Conservation (phyloP, 2,888 invertebrate species). For the Amblyteles armatorius region DNA sequence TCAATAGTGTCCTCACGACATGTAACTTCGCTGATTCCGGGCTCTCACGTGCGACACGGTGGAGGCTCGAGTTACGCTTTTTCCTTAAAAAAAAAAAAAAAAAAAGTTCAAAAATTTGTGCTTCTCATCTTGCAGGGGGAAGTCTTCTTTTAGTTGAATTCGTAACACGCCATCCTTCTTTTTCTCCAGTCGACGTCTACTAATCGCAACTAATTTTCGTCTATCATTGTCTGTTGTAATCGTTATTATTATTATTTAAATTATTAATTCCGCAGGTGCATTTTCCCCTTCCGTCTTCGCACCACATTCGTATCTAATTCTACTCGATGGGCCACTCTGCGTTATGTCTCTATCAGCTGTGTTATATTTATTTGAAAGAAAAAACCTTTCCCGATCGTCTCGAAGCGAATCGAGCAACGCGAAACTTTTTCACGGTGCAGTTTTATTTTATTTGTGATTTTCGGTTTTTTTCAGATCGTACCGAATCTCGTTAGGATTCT, state of each 20-base stretch:
- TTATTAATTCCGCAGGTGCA: conserved; percentile 66
- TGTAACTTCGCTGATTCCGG: not conserved
- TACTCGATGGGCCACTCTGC: conserved; percentile 44
- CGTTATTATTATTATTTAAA: conserved; percentile 64
- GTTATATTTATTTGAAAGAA: conserved; percentile 3
- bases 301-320: conserved; percentile 53
- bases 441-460: conserved; percentile 6
- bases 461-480: conserved; percentile 91
- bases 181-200: conserved; percentile 21
- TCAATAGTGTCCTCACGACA: not conserved
- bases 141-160: conserved; percentile 43
- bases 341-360: conserved; percentile 31
- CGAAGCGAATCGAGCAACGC: not conserved
- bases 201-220: conserved; percentile 46
- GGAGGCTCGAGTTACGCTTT: not conserved
- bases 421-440: not conserved
- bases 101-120: not conserved
- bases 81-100: conserved; percentile 11
- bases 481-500: conserved; percentile 99
- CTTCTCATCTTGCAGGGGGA: conserved; percentile 52
- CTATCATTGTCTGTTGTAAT: conserved; percentile 69
- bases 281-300: conserved; percentile 50
- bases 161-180: conserved; percentile 35
- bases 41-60: not conserved
- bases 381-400: not conserved